Evolutionary conservation across 2,113 vertebrate genomes (phyloP).

Genomic region (Hucho hucho): DNA sequence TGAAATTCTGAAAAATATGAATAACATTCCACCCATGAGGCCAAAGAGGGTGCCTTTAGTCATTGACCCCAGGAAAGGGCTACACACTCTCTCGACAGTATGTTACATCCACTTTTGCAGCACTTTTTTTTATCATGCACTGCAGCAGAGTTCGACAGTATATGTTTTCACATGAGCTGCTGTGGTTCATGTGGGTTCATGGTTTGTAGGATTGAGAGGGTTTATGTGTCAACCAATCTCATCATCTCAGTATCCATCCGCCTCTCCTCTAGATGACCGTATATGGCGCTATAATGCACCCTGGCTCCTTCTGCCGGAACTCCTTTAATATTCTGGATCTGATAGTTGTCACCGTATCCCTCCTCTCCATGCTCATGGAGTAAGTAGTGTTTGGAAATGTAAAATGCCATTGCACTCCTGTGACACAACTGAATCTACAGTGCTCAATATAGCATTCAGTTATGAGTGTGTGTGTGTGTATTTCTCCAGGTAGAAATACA

Average conservation of each 20-base stretch:
- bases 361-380: constrained; percentile 90
- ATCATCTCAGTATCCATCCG: neutral
- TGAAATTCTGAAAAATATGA: no score
- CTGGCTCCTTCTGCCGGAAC: constrained; percentile 95
- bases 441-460: neutral
- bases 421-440: neutral
- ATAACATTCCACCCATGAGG: no score
- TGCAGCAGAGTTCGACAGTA: neutral
- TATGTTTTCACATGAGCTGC: no score
- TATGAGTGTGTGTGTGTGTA: neutral
- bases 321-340: constrained; percentile 94
- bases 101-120: neutral
- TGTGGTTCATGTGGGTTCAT: neutral
- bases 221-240: neutral
- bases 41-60: no score
- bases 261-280: constrained; percentile 82
- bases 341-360: constrained; percentile 89
- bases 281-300: constrained; percentile 89
- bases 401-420: neutral
- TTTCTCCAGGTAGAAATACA: neutral
- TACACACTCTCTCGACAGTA: no score
- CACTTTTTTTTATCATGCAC: neutral
- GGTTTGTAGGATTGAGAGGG: neutral
- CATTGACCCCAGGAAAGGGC: no score
- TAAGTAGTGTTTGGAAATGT: constrained; percentile 64